Base-by-base conservation (phyloP, 35 echinoderm and acorn worm species). In the Antedon bifida region DNA sequence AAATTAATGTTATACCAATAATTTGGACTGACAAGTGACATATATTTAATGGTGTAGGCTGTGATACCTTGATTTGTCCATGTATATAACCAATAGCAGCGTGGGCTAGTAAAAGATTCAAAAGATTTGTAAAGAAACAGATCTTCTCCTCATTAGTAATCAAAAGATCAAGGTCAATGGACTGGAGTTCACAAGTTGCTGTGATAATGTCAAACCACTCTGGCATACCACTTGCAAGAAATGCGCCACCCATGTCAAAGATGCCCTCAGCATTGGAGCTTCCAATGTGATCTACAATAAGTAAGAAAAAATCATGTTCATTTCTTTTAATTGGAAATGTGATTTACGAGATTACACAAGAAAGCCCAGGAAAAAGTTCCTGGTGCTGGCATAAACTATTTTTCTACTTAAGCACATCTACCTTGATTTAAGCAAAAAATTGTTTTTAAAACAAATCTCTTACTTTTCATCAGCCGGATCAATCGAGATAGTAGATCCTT, bases 121-220 rank as follows among this genome's bases (percentile, higher is more conserved):
- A 44, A 12, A 99, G 84, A 73, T 99, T 99, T 30, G 88, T 86
- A 77, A 92, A 99, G 85, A 99, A 99, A 74, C 95, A 90, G 12
- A 89, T 87, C 75, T 86, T 92, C 75, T 99, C 85, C 26, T 73
- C 39, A 26, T 88, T 87, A 14, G 39, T 87, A 29, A 55, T 30
- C 26, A 99, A 86, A 34, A 85, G 81, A 73, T 90, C 74, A 2
- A 99, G 82, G 74, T 99, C 91, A 23, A 99, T 91, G 21, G 35
- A 30, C 19, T 74, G 85, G 33, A 99, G 79, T 45, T 92, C 95
- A 29, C 86, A 75, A 33, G 87, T 92, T 21, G 87, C 88, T 73
- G 82, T 74, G 77, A 81, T 33, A 30, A 99, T 88, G 77, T 86
- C 91, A 85, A 84, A 85, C 44, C 87, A 99, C 38, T 99, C 95